These are phyloP conservation scores for Helicoverpa zea DNA, from an alignment of 1,140 invertebrate genomes.

Conservation along the genomic window DNA sequence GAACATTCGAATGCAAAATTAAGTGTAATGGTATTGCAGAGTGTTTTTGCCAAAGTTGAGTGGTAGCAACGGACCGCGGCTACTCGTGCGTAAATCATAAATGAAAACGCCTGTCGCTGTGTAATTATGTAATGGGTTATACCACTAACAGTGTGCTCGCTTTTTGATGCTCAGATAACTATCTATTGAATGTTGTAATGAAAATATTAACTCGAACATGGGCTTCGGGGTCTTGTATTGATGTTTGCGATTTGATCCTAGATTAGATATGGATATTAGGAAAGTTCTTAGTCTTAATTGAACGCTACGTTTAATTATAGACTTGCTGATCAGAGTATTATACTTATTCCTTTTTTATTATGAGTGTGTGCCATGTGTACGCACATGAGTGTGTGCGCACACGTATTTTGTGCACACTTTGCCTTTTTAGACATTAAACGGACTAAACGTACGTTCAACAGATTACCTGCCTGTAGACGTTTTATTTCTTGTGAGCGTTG, in stretches of 20 bases:
- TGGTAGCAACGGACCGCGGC: constrained; percentile 39
- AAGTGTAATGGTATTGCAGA: constrained; percentile 30
- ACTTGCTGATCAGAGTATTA: no score
- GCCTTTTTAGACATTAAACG: no score
- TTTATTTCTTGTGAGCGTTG: no score
- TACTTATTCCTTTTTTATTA: no score
- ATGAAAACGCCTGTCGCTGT: constrained; percentile 57
- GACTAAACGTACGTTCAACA: no score
- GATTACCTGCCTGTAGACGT: neutral
- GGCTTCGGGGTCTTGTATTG: constrained; percentile 49
- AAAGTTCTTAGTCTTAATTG: neutral
- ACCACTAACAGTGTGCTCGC: constrained; percentile 45
- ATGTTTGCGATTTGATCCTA: constrained; percentile 51
- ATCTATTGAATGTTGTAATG: constrained; percentile 52
- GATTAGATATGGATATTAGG: constrained; percentile 52
- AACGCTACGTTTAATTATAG: neutral
- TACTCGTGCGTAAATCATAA: constrained; percentile 64
- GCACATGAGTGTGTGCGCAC: no score
- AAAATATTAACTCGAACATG: constrained; percentile 62
- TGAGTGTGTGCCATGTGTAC: no score
- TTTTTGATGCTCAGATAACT: constrained; percentile 53
- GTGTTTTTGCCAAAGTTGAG: constrained; percentile 55
- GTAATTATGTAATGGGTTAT: constrained; percentile 57
- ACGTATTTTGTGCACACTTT: no score
- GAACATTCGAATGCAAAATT: constrained; percentile 39